phyloP scores from a whole-genome alignment of 2,888 invertebrate genomes.

The Drosophila maculinotata region DNA sequence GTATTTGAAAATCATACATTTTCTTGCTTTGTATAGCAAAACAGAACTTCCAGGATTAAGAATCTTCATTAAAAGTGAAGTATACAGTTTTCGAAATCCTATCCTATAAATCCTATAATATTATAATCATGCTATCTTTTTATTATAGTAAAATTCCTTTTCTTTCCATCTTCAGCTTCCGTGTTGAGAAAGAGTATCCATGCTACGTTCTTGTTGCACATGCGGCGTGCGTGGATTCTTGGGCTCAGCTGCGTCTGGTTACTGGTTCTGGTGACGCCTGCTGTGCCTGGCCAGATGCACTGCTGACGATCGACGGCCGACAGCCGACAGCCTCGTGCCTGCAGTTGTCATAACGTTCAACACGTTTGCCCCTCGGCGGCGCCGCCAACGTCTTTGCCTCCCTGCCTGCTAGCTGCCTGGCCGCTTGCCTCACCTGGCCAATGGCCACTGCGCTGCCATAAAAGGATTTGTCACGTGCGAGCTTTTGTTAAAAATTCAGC shows the following conservation, averaged over 20 bases:
- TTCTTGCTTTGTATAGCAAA: no score
- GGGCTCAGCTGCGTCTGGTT: conserved; percentile 39
- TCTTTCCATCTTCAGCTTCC: no score
- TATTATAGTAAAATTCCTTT: no score
- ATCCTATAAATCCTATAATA: no score
- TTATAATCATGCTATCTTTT: no score
- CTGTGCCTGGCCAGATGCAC: conserved; percentile 70
- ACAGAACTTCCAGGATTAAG: no score
- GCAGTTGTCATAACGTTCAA: conserved; percentile 81
- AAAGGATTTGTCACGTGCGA: conserved; percentile 85
- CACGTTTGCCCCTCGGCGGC: conserved; percentile 71
- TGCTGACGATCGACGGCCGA: conserved; percentile 22
- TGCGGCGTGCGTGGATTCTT: conserved; percentile 10
- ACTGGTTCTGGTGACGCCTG: conserved; percentile 57
- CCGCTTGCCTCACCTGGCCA: conserved; percentile 7
- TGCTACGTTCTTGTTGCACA: conserved; percentile 28
- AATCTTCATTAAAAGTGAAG: no score
- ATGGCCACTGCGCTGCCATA: conserved; percentile 76
- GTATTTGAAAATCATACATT: no score
- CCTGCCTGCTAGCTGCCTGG: not conserved
- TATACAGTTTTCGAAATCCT: no score
- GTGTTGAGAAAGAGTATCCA: conserved; percentile 42
- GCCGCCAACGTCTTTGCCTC: conserved; percentile 21
- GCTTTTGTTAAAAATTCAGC: conserved; percentile 85
- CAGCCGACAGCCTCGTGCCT: conserved; percentile 64